Evolutionary conservation across 1,140 invertebrate genomes (phyloP), one percentile per base, ranked within the genome.

Genomic region (Anastrepha ludens): DNA sequence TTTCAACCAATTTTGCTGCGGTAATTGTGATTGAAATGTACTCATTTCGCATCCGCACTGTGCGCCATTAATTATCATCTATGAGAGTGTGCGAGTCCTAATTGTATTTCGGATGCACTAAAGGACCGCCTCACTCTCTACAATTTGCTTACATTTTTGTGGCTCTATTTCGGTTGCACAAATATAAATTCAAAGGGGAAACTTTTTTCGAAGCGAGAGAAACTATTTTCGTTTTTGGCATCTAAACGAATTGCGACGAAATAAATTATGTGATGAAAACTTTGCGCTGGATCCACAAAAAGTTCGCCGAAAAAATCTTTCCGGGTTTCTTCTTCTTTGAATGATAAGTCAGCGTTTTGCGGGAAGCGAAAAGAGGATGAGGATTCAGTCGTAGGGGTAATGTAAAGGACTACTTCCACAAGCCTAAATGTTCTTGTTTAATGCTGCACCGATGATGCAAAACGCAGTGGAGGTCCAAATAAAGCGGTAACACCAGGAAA

Each of bases 1-100:
- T n/a, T 74, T 44, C 67, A 44, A 13, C 41, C 41, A 47, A 44
- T 74, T 44, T 74, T 9, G 64, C 7, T 17, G 67, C 17, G 41
- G 41, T 74, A 74, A 74, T 74, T 74, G 67, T 74, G 41, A 74
- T 74, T 74, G 67, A 74, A 17, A n/a, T 47, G 67, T 13, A 15
- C 67, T 74, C 41, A 74, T 17, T 74, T 67, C 1, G 39, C 39
- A 29, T 67, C 64, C 64, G 64, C 64, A 39, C 9, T 29, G 8
- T 9, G 39, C 3, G 41, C 13, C 39, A 74, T 44, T 44, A 74
- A 74, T 74, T 74, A 74, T 74, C 4, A 74, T 74, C 67, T 74
- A 41, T 29, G 64, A 11, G 67, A 29, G 0, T 15, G 39, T 15
- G 67, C 0, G 67, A 44, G 67, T 2, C 15, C 8, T 15, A 20